Evolutionary conservation across 2,797 vertebrate genomes (phyloP).

Genomic region (Anomalospiza imberbis): DNA sequence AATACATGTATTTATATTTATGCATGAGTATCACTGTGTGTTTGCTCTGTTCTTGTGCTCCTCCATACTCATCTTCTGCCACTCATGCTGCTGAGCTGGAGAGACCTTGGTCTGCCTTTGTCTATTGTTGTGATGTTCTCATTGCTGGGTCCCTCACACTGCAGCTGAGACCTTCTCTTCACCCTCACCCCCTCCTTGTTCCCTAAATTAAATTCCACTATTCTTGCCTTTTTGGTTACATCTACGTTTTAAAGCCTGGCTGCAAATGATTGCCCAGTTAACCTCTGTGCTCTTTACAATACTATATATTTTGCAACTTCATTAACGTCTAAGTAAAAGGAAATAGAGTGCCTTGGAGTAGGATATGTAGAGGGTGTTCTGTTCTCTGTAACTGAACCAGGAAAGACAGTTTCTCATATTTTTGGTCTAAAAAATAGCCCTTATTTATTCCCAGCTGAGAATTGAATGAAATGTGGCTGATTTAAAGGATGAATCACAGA

Average conservation of each 20-base stretch:
- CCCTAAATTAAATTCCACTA: background rate
- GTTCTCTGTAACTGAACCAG: conserved; percentile 20
- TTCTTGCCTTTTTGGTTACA: background rate
- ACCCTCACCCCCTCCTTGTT: background rate
- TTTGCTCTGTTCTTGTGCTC: background rate
- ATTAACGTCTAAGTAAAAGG: conserved; percentile 15
- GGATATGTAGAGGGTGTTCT: background rate
- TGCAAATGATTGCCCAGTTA: background rate
- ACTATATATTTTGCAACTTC: background rate
- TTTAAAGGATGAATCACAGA: background rate
- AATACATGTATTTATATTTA: background rate
- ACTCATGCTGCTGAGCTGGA: background rate
- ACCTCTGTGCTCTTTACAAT: conserved; percentile 3
- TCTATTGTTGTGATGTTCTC: background rate
- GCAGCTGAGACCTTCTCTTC: background rate
- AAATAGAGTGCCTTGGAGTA: background rate
- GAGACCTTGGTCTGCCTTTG: background rate
- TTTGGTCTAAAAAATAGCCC: background rate
- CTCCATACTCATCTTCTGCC: background rate
- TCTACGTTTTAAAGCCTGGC: background rate
- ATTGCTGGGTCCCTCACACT: background rate
- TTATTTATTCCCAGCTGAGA: background rate
- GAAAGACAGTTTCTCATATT: background rate
- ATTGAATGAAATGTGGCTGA: background rate
- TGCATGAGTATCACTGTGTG: background rate